Evolutionary conservation across 2,888 invertebrate genomes (phyloP), one percentile per base, ranked within the genome.

Genomic region (Syritta pipiens): DNA sequence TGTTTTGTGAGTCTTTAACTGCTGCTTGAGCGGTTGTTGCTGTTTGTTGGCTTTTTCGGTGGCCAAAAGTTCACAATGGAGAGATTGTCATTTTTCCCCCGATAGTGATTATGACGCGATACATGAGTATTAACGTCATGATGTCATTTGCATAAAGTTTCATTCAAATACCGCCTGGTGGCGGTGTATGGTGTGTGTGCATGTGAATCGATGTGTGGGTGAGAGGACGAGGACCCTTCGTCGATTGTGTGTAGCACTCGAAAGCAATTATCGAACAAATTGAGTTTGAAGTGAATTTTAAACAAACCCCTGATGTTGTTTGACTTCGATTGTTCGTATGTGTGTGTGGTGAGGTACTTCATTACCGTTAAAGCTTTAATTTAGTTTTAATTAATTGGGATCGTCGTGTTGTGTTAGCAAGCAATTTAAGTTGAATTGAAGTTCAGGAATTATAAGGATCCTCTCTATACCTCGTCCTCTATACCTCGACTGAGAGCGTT

Each of bases 241-340:
- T 51, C 46, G 44, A 46, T 59, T n/a, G n/a, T n/a, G n/a, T 49
- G 53, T 46, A 30, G 51, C 30, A 22, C 67, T 74, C 28, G 32
- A 74, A 42, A 60, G 60, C 59, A 53, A 74, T 74, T 60, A 74
- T 60, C 19, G 60, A 60, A 30, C 19, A 48, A 74, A 74, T 67
- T 67, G 67, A 53, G 37, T 60, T 74, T 74, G 30, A 67, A 74
- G 74, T 67, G 67, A 40, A 60, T 19, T 60, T 67, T 60, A 67
- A 67, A 60, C 37, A 74, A 59, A 53, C 35, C 24, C 24, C 37
- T 19, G 28, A 37, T 48, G 35, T 9, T 55, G 46, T 46, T 55
- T 28, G 26, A 53, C 32, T 67, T 19, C 46, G 26, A 28, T 53
- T 20, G 1, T 1, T 20, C n/a, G 44, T 7, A 20, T 20, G 24